Evolutionary conservation across 1,140 invertebrate species (phyloP), one percentile per base, ranked within the genome.

Genomic region (Drosophila fuyamai): DNA sequence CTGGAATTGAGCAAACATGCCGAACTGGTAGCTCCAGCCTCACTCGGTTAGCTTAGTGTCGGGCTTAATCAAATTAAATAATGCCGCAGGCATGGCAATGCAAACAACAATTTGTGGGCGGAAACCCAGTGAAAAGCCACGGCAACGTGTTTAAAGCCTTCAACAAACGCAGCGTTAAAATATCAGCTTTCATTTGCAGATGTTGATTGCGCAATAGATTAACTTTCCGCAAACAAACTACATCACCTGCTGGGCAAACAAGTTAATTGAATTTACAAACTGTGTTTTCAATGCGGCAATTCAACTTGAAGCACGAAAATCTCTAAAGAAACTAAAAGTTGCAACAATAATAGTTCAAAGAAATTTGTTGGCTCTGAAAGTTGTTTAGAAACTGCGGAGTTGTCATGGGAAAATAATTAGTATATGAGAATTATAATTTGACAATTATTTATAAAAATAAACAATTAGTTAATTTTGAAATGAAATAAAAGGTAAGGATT

Each of bases 251-350:
- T n/a, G 53, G 71, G 48, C 68, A 86, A 86, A 75, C 78, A 81
- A 59, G 78, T 85, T 78, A 85, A 85, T 86, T 85, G 81, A 71
- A 67, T 85, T 86, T 81, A 44, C 68, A 68, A 71, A 78, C 73
- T 78, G 79, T 56, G 51, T 41, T 71, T 50, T 43, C 51, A 59
- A 40, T 60, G 48, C 23, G 35, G 40, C 40, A 29, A 23, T 10
- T 6, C 16, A 23, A 16, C n/a, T 10, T 14, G 35, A 13, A n/a
- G 12, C 23, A 32, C 9, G 10, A 0, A 12, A 9, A 29, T 7
- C 16, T 5, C 35, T 27, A 18, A 35, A 5, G 36, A 16, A 68
- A 12, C 14, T 32, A n/a, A 40, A 66, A 48, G 59, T 32, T 65
- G 32, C 9, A 38, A 29, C 6, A 5, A 46, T 13, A 35, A 10